Evolutionary conservation across 2,888 invertebrate genomes (phyloP), one percentile per base, ranked within the genome.

Genomic region (Phasia obesa): DNA sequence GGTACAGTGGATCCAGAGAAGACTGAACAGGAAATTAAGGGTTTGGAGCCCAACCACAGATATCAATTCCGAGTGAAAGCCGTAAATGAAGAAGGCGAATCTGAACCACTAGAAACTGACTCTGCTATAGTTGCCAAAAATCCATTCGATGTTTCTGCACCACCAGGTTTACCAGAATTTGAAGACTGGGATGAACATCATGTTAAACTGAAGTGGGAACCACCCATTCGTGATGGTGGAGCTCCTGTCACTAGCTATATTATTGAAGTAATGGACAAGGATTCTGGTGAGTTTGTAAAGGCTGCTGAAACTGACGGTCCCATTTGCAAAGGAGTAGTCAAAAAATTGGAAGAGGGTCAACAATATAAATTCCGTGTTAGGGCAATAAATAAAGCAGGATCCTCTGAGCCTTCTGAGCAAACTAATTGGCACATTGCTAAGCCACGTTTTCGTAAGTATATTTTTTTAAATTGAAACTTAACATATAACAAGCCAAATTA

Each of bases 41-140:
- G 98, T 51, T 93, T 99, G 15, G 97, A 98, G 91, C 97, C 98
- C 71, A 97, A 97, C 85, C 97, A 97, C 91, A 97, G 98, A 81
- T 99, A 99, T 92, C 97, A 98, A 90, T 99, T 99, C 94, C 94
- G 99, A 79, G 98, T 99, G 0, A 97, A 97, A 89, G 99, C 99
- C 7, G 94, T 97, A 11, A 99, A 99, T 91, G 97, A 98, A 88
- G 98, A 99, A 91, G 99, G 99, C 4, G 97, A 97, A 91, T 98
- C 98, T 0, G 99, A 99, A 87, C 98, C 99, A 6, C 92, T 99
- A 57, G 97, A 97, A 86, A 96, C 97, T 0, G 97, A 98, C 87
- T 94, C 95, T 42, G 94, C 97, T 0, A 96, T 96, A 78, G 91
- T 98, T 13, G 99, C 99, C 70, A 99, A 99, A 93, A 99, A 99